phyloP scores from a whole-genome alignment of 2,797 vertebrate genomes.

The Eulemur mongoz region DNA sequence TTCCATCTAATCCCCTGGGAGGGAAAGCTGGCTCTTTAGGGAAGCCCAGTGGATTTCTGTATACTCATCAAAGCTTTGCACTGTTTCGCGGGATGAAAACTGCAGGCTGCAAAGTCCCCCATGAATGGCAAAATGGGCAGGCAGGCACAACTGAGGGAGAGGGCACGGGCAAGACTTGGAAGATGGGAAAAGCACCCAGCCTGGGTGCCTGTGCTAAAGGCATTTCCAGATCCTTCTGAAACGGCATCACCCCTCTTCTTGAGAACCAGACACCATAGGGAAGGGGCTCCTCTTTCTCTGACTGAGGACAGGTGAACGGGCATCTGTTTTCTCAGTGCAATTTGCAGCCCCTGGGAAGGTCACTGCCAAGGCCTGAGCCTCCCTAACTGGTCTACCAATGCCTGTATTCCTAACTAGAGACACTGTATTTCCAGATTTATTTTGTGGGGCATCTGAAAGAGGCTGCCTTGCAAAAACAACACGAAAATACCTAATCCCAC shows the following conservation, averaged over 20 bases:
- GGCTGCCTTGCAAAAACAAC: too few relatives aligned
- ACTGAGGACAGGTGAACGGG: not conserved
- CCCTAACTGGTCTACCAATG: not conserved
- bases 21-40: not conserved
- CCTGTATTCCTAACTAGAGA: not conserved
- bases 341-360: not conserved
- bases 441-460: not conserved
- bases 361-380: not conserved
- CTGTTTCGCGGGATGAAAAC: not conserved
- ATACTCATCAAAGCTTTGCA: not conserved
- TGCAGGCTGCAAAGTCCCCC: not conserved
- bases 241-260: not conserved
- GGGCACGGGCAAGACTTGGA: not conserved
- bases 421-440: not conserved
- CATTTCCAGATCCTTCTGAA: not conserved
- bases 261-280: not conserved
- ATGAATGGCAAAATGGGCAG: not conserved
- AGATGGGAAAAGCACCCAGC: not conserved
- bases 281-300: not conserved
- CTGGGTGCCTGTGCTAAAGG: not conserved
- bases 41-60: slow-evolving; percentile 18
- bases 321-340: not conserved
- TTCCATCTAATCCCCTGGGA: slow-evolving; percentile 32
- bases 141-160: not conserved
- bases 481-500: too few relatives aligned